A percentile compares a stretch with the other conserved stretches of the same genome.
Evolutionary conservation across 2,888 invertebrate genomes (phyloP).

Genomic region (Plagiodera versicolora): DNA sequence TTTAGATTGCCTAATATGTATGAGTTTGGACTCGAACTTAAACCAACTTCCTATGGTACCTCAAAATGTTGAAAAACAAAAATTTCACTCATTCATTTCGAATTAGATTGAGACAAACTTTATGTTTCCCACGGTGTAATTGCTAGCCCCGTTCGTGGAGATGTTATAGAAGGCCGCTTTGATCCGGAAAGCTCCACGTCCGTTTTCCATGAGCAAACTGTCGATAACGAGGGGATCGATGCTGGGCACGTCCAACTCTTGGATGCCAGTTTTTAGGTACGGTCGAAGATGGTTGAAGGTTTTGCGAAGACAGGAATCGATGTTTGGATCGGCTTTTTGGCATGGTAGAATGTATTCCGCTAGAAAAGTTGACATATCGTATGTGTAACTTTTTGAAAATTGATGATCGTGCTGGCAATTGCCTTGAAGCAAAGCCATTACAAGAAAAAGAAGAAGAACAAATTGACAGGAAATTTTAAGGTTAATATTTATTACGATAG

Average conservation of each 20-base stretch:
- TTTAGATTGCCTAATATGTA: too few species aligned
- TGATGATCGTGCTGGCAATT: neutral
- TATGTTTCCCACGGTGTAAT: constrained; percentile 71
- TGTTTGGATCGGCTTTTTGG: constrained; percentile 65
- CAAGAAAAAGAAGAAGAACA: too few species aligned
- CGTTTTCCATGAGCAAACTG: constrained; percentile 75
- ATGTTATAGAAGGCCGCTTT: constrained; percentile 75
- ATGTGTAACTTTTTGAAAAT: too few species aligned
- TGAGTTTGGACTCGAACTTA: too few species aligned
- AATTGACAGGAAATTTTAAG: too few species aligned
- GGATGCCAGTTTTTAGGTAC: constrained; percentile 69
- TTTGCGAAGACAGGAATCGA: constrained; percentile 67
- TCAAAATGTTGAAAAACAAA: too few species aligned
- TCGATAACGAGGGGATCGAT: constrained; percentile 75
- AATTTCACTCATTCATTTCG: neutral
- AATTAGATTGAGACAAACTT: constrained; percentile 55
- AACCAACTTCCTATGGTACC: too few species aligned
- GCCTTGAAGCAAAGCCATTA: neutral
- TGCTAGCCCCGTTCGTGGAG: constrained; percentile 74
- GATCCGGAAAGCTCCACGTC: constrained; percentile 73
- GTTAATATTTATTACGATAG: too few species aligned
- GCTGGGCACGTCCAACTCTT: constrained; percentile 72
- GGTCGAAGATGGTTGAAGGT: constrained; percentile 75
- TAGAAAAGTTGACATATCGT: too few species aligned
- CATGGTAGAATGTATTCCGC: constrained; percentile 76